Evolutionary conservation across 2,888 invertebrate species (phyloP).

Genomic region (Xestia ashworthii): DNA sequence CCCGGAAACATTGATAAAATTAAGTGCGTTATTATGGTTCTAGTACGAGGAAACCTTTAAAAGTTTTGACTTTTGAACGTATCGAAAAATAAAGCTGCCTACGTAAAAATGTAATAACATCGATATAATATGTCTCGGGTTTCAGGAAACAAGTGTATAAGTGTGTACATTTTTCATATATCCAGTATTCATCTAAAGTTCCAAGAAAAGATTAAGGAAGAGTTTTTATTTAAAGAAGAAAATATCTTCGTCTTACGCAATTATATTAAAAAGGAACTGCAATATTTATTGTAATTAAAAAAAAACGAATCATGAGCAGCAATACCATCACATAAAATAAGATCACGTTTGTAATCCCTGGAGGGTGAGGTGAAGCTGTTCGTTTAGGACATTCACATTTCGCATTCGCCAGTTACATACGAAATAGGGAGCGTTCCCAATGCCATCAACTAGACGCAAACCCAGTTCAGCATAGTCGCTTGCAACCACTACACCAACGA

Average conservation of each 20-base stretch:
- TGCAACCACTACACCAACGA: not conserved
- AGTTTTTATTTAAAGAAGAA: not conserved
- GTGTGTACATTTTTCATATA: not conserved
- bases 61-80: not conserved
- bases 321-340: not conserved
- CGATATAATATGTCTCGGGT: not conserved
- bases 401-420: not conserved
- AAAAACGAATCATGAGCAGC: not conserved
- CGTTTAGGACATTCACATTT: not conserved
- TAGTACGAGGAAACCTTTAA: conserved; percentile 30
- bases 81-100: not conserved
- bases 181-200: not conserved
- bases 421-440: not conserved
- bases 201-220: not conserved
- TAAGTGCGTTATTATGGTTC: not conserved
- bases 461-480: not conserved
- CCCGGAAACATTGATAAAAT: conserved; percentile 3
- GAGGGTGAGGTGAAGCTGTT: not conserved
- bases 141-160: not conserved
- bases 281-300: not conserved
- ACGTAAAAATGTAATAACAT: not conserved
- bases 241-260: not conserved
- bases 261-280: not conserved
- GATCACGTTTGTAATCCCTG: not conserved
- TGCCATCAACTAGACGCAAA: not conserved